Evolutionary conservation across 2,888 invertebrate genomes (phyloP).

Genomic region (Aleiodes leptofemur): DNA sequence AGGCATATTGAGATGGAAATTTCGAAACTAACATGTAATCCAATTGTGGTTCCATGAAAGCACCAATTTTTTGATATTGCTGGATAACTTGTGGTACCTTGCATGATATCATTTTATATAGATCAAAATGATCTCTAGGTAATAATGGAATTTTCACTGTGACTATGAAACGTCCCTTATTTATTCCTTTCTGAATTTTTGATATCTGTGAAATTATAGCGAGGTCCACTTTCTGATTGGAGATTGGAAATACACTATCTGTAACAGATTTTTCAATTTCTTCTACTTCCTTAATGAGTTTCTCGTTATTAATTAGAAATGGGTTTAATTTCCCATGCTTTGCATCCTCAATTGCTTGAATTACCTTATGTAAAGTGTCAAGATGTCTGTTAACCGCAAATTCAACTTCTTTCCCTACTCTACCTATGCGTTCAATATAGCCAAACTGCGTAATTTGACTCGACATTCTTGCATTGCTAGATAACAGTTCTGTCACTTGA

Average conservation of each 20-base stretch:
- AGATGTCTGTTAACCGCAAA: not conserved
- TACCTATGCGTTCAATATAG: not conserved
- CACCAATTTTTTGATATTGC: not conserved
- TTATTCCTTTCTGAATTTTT: not conserved
- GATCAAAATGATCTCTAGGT: not conserved
- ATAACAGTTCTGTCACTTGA: not conserved
- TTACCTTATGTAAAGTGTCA: not conserved
- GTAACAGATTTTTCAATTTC: not conserved
- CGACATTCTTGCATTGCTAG: not conserved
- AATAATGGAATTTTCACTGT: not conserved
- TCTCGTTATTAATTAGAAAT: not conserved
- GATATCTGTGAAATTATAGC: not conserved
- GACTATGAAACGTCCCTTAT: not conserved
- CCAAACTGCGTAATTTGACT: too few species aligned
- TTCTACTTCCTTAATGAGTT: not conserved
- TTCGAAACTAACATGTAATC: not conserved
- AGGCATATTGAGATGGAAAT: not conserved
- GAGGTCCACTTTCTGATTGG: not conserved
- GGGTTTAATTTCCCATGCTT: not conserved
- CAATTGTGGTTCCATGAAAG: not conserved
- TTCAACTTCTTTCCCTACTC: not conserved
- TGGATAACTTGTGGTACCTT: not conserved
- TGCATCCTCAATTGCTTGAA: not conserved
- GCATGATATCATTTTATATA: not conserved
- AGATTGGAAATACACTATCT: not conserved